A percentile compares a stretch with the other conserved stretches of the same genome.
Evolutionary conservation across 2,113 vertebrate species (phyloP).

Genomic region (Psilopsiagon aymara): DNA sequence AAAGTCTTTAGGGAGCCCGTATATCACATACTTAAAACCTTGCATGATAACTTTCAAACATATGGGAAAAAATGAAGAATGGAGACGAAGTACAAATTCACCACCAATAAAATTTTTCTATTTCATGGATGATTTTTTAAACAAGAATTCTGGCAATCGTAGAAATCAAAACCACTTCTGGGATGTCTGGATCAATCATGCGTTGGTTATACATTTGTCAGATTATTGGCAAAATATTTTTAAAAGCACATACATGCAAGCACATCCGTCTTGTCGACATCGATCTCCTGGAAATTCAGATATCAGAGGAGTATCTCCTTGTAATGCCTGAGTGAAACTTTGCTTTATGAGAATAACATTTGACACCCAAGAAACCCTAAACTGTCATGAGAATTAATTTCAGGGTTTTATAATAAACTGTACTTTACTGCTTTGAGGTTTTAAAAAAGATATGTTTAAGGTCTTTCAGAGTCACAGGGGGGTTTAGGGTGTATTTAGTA

Average conservation of each 20-base stretch:
- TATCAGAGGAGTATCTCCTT: background rate
- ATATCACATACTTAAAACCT: background rate
- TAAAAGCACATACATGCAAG: background rate
- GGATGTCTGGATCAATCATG: background rate
- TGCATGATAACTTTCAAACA: background rate
- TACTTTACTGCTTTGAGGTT: background rate
- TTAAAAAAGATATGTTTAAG: background rate
- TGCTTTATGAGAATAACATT: background rate
- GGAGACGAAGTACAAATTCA: background rate
- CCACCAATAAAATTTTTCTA: fast-evolving
- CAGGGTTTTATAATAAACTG: background rate
- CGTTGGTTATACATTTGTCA: background rate
- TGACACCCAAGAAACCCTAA: background rate
- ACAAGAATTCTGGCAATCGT: background rate
- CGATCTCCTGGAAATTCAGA: background rate
- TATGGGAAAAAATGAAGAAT: background rate
- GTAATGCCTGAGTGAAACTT: background rate
- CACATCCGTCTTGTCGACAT: background rate
- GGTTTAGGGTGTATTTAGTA: background rate
- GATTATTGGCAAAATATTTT: background rate
- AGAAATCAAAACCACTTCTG: background rate
- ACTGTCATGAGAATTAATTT: background rate
- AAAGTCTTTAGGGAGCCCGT: background rate
- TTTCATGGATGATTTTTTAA: background rate
- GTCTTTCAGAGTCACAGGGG: background rate